Conservation (phyloP, 2,888 invertebrate species). For the Aromia moschata region DNA sequence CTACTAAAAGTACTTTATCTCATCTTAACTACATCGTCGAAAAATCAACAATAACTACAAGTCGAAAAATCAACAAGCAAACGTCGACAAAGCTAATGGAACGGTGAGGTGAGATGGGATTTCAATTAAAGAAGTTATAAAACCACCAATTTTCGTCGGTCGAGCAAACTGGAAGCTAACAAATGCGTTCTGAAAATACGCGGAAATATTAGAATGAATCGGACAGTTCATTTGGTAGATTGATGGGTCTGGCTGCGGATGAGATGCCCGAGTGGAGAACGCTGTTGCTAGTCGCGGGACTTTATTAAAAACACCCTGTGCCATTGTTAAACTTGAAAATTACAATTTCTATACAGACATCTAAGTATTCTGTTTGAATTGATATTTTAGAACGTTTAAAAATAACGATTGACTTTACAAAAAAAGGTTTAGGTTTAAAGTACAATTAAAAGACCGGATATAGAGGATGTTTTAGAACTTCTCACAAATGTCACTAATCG, state of each 20-base stretch:
- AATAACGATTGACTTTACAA: too few relatives aligned
- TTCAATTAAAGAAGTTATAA: slow-evolving; percentile 17
- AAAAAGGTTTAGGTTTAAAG: too few relatives aligned
- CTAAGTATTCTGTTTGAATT: too few relatives aligned
- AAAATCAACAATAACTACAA: too few relatives aligned
- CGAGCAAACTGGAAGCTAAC: not conserved
- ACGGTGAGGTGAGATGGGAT: not conserved
- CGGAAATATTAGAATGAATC: slow-evolving; percentile 9
- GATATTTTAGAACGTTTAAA: too few relatives aligned
- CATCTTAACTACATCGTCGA: too few relatives aligned
- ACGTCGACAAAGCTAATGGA: slow-evolving; percentile 1
- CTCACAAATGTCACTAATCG: too few relatives aligned
- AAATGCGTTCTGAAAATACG: slow-evolving; percentile 8
- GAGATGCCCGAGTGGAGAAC: not conserved
- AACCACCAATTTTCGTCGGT: not conserved
- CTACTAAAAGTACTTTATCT: too few relatives aligned
- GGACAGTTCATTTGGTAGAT: slow-evolving; percentile 22
- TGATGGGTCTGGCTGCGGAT: slow-evolving; percentile 18
- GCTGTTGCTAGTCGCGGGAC: not conserved
- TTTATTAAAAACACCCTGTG: too few relatives aligned
- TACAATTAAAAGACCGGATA: too few relatives aligned
- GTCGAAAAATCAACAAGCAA: slow-evolving; percentile 28
- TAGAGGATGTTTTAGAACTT: too few relatives aligned
- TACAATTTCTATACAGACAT: too few relatives aligned
- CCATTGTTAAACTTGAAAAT: slow-evolving; percentile 7